These are phyloP conservation scores for Drosophila tropicalis DNA, from an alignment of 1,140 invertebrate species.

Conservation along the genomic window DNA sequence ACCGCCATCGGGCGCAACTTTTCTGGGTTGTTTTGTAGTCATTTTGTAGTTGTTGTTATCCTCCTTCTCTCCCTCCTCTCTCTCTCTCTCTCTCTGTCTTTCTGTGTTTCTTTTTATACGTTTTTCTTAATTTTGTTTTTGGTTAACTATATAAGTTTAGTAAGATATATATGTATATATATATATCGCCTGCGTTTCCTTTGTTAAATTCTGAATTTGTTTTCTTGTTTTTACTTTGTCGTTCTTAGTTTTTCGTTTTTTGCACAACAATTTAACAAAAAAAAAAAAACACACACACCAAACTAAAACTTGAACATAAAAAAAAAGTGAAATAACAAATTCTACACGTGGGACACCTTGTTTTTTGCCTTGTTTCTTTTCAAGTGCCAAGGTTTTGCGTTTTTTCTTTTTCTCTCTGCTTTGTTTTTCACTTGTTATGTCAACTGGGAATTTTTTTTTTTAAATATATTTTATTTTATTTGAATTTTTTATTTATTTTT, in stretches of 20 bases:
- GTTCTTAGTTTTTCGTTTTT: constrained; percentile 2
- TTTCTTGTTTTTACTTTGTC: constrained; percentile 2
- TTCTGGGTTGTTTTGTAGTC: constrained; percentile 75
- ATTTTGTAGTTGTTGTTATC: constrained; percentile 33
- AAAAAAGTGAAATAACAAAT: constrained; percentile 16
- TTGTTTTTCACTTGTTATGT: constrained; percentile 14
- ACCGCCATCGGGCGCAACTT: constrained; percentile 84
- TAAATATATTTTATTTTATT: neutral
- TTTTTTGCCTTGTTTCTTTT: constrained; percentile 11
- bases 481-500: neutral
- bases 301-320: constrained; percentile 22
- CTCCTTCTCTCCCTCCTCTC: constrained; percentile 22
- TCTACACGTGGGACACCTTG: constrained; percentile 11
- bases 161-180: neutral
- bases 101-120: constrained; percentile 22
- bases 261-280: constrained; percentile 13
- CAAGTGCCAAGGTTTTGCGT: constrained; percentile 2
- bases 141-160: neutral
- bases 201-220: constrained; percentile 27
- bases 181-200: neutral
- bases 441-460: neutral
- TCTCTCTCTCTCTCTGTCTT: constrained; percentile 29
- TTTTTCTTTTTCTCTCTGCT: constrained; percentile 13
- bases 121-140: constrained; percentile 1
- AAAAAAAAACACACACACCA: no score